Base-by-base conservation (phyloP, 37 sponge, comb jelly and placozoan species). In the Diacarnus erythraeanus region DNA sequence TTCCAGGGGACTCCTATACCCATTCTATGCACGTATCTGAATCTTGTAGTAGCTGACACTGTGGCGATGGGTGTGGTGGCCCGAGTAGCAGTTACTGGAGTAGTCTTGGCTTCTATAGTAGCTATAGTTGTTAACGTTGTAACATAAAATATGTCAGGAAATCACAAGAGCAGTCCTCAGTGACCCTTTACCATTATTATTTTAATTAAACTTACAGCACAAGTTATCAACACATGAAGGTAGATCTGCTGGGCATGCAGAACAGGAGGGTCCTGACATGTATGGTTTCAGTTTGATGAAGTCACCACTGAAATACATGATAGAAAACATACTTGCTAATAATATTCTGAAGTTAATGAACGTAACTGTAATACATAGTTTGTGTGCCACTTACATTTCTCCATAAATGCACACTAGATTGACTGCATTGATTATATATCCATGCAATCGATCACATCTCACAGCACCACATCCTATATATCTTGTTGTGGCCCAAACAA, bases 301-400 rank as follows among this genome's bases (percentile, higher is more conserved):
- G 65, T 71, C 41, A 2, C 71, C 71, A 42, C 71, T 71, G 22
- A 5, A 65, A 65, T n/a, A n/a, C n/a, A n/a, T n/a, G n/a, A n/a
- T n/a, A n/a, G n/a, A n/a, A n/a, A n/a, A n/a, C n/a, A n/a, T n/a
- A n/a, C n/a, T n/a, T n/a, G n/a, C n/a, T n/a, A n/a, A n/a, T n/a
- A n/a, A n/a, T n/a, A n/a, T n/a, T n/a, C n/a, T n/a, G n/a, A n/a
- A n/a, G n/a, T n/a, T n/a, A n/a, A n/a, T n/a, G n/a, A n/a, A n/a
- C n/a, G n/a, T n/a, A n/a, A n/a, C 12, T 12, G n/a, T n/a, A n/a
- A n/a, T n/a, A n/a, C n/a, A n/a, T n/a, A 47, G 12, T 6, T 6
- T 47, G 10, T 47, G 51, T 47, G 51, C 10, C 12, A 60, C 61
- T 60, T 5, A 60, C 61, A 17, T 25, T 60, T 17, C n/a, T 60